phyloP scores from a whole-genome alignment of 2,797 vertebrate species.

The Phaenicophaeus curvirostris region DNA sequence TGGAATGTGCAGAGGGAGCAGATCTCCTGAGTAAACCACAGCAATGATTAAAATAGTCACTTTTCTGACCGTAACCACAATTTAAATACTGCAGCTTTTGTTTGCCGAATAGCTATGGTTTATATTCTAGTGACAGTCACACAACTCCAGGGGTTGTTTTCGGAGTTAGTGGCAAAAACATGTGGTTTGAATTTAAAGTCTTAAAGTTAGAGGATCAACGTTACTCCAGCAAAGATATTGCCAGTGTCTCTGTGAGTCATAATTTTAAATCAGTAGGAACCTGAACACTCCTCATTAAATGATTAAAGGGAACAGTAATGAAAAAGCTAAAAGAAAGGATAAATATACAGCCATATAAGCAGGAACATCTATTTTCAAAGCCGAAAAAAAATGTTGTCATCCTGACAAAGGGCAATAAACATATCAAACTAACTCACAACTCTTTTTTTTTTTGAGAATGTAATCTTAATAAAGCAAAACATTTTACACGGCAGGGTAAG shows the following conservation, averaged over 20 bases:
- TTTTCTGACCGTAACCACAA: conserved; percentile 40
- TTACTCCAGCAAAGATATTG: conserved; percentile 47
- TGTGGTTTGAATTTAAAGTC: conserved; percentile 56
- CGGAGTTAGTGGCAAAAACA: conserved; percentile 39
- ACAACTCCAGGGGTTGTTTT: conserved; percentile 41
- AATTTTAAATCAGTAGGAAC: conserved; percentile 51
- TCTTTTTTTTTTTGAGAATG: background rate
- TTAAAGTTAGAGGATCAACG: conserved; percentile 45
- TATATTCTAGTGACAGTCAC: conserved; percentile 64
- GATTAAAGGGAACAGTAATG: conserved; percentile 43
- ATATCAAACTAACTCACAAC: conserved; percentile 49
- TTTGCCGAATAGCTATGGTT: conserved; percentile 56
- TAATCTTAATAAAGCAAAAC: conserved; percentile 53
- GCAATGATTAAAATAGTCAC: conserved; percentile 66
- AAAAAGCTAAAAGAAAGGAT: conserved; percentile 11
- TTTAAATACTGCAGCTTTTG: conserved; percentile 64
- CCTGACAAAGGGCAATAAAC: conserved; percentile 68
- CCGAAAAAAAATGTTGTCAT: conserved; percentile 28
- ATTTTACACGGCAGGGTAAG: conserved; percentile 36
- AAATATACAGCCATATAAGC: conserved; percentile 32
- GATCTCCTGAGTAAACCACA: conserved; percentile 42
- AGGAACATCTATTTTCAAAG: conserved; percentile 44
- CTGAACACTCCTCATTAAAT: conserved; percentile 44
- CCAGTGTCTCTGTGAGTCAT: conserved; percentile 4
- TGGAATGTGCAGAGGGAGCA: conserved; percentile 67